phyloP scores from a whole-genome alignment of 1,140 invertebrate genomes.

The Bursaphelenchus mucronatus region DNA sequence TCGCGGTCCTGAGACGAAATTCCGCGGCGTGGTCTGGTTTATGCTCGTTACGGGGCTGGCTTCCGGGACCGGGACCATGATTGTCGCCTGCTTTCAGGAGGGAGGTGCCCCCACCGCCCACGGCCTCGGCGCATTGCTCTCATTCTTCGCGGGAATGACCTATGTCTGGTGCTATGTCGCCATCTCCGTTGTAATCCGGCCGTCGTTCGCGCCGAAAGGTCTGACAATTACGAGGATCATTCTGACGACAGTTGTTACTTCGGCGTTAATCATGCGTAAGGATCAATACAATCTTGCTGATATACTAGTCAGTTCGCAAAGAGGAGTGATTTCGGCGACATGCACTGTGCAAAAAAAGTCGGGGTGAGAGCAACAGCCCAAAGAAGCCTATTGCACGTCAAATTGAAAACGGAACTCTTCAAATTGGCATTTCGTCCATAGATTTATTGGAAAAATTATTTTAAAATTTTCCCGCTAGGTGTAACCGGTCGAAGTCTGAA shows the following conservation, averaged over 20 bases:
- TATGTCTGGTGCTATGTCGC: slow-evolving; percentile 20
- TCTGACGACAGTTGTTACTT: slow-evolving; percentile 4
- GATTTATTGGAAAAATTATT: too few relatives aligned
- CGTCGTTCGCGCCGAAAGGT: slow-evolving; percentile 3
- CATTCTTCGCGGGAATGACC: slow-evolving; percentile 24
- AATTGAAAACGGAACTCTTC: too few relatives aligned
- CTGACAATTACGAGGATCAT: slow-evolving; percentile 3
- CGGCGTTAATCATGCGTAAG: slow-evolving; percentile 15
- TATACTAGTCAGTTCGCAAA: too few relatives aligned
- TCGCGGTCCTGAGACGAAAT: not conserved
- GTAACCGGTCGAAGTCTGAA: too few relatives aligned
- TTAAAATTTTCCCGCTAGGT: too few relatives aligned
- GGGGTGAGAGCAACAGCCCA: too few relatives aligned
- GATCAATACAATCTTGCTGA: too few relatives aligned
- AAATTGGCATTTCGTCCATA: too few relatives aligned
- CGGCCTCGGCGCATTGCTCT: slow-evolving; percentile 20
- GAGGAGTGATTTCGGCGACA: too few relatives aligned
- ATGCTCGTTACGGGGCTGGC: slow-evolving; percentile 2
- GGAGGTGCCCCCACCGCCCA: slow-evolving; percentile 11
- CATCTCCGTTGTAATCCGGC: slow-evolving; percentile 3
- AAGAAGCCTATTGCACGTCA: too few relatives aligned
- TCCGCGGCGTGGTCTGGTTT: not conserved
- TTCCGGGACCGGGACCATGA: not conserved
- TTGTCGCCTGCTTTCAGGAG: slow-evolving; percentile 25
- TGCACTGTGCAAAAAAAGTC: too few relatives aligned